These are phyloP conservation scores for Octopus sinensis DNA, from an alignment of 1,140 invertebrate genomes.

Conservation along the genomic window DNA sequence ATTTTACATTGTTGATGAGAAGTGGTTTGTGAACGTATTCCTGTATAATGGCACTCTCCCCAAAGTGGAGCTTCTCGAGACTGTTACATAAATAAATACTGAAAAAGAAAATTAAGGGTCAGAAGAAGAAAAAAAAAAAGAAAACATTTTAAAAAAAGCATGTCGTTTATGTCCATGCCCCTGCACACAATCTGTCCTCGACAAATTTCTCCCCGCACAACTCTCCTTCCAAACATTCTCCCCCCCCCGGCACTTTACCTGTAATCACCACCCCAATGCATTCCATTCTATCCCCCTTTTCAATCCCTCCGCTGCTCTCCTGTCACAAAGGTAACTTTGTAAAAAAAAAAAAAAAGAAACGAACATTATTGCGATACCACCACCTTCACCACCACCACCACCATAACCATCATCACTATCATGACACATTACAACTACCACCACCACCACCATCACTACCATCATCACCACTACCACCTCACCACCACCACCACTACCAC, in stretches of 20 bases:
- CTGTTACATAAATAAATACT: constrained; percentile 52
- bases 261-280: neutral
- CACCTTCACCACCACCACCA: too few relatives aligned
- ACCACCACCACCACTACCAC: too few relatives aligned
- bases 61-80: constrained; percentile 52
- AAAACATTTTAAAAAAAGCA: neutral
- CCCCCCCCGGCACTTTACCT: neutral
- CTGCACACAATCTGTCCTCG: neutral
- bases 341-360: too few relatives aligned
- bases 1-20: constrained; percentile 57
- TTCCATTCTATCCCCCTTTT: neutral
- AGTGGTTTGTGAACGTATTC: constrained; percentile 58
- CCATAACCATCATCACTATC: too few relatives aligned
- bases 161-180: neutral
- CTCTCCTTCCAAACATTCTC: neutral
- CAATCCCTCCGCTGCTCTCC: too few relatives aligned
- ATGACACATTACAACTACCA: too few relatives aligned
- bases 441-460: too few relatives aligned
- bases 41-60: constrained; percentile 54
- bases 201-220: neutral
- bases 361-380: too few relatives aligned
- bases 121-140: neutral
- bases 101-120: constrained; percentile 26
- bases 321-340: too few relatives aligned
- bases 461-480: too few relatives aligned